These are phyloP conservation scores for Junonia oenone DNA, from an alignment of 2,888 invertebrate species.

Conservation along the genomic window DNA sequence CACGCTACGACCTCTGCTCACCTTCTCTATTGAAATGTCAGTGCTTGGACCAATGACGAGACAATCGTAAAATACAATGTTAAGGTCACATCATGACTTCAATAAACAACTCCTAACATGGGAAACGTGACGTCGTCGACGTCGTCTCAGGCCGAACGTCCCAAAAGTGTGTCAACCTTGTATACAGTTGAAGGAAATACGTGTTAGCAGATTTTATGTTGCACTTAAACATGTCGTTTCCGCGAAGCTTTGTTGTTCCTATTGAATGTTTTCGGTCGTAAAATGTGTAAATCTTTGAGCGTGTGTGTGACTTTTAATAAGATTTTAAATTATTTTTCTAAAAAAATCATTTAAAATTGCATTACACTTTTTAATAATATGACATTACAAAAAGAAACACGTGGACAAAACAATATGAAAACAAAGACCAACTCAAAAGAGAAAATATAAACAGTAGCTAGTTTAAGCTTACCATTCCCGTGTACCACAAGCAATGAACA, in stretches of 20 bases:
- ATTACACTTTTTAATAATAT: too few species aligned
- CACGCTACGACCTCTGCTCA: slow-evolving; percentile 71
- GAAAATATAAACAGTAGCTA: slow-evolving; percentile 48
- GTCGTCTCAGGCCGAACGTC: slow-evolving; percentile 52
- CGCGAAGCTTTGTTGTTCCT: slow-evolving; percentile 13
- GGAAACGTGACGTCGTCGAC: slow-evolving; percentile 71
- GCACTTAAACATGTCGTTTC: slow-evolving; percentile 17
- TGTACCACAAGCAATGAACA: slow-evolving; percentile 60
- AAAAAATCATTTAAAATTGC: too few species aligned
- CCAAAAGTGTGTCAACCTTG: slow-evolving; percentile 70
- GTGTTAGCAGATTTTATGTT: slow-evolving; percentile 36
- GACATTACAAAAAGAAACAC: not conserved
- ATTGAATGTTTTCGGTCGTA: not conserved
- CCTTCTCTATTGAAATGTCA: slow-evolving; percentile 78
- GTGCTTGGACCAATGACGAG: slow-evolving; percentile 71
- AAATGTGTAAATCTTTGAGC: slow-evolving; percentile 5
- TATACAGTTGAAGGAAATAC: slow-evolving; percentile 49
- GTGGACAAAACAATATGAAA: slow-evolving; percentile 19
- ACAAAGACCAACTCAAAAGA: slow-evolving; percentile 50
- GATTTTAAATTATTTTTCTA: too few species aligned
- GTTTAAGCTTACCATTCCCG: slow-evolving; percentile 50
- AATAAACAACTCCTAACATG: slow-evolving; percentile 75
- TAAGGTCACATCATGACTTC: slow-evolving; percentile 79
- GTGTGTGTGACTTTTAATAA: not conserved
- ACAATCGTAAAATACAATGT: slow-evolving; percentile 78